Evolutionary conservation across 2,888 invertebrate species (phyloP), one percentile per base, ranked within the genome.

Genomic region (Melinaea marsaeus): DNA sequence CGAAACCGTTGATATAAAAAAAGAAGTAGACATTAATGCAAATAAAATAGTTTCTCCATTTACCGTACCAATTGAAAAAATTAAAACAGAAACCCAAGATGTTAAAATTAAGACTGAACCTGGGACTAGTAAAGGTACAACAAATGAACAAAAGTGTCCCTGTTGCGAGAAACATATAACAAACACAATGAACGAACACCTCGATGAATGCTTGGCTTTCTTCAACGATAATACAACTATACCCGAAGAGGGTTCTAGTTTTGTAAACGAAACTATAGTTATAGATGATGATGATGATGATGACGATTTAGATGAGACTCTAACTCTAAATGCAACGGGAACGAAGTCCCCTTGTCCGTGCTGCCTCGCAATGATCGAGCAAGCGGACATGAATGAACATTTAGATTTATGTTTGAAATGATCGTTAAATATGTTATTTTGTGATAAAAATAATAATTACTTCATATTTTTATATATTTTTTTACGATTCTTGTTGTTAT

Each of bases 291-390:
- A 80, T 63, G 79, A 80, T 63, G 79, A 72, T 57, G 84, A 22
- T 22, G 79, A 72, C 57, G 84, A 86, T 71, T 81, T 84, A 60
- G 85, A 88, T 74, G 83, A 90, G 60, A 74, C 80, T 0, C 72
- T 79, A 65, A 81, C 79, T 1, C 76, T 88, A 55, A 92, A 92
- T 71, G 83, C 80, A 0, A 88, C 86, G 0, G 90, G 87, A 4
- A 87, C 87, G 0, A 91, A 88, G 72, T 82, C 80, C 2, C 92
- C 92, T 0, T 94, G 94, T 72, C 94, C 94, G 0, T 91, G 93
- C 74, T 94, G 94, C 72, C 85, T 92, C 73, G 69, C 84, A 67
- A 83, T 92, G 79, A 73, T 93, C 51, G 83, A 88, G 69, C 84
- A 89, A 71, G 72, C 68, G 35, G 80, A 86, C 35, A 94, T 94